A percentile compares a stretch with the other conserved stretches of the same genome.
These are phyloP conservation scores for Prionace glauca DNA, from an alignment of 2,797 vertebrate species.

Conservation along the genomic window DNA sequence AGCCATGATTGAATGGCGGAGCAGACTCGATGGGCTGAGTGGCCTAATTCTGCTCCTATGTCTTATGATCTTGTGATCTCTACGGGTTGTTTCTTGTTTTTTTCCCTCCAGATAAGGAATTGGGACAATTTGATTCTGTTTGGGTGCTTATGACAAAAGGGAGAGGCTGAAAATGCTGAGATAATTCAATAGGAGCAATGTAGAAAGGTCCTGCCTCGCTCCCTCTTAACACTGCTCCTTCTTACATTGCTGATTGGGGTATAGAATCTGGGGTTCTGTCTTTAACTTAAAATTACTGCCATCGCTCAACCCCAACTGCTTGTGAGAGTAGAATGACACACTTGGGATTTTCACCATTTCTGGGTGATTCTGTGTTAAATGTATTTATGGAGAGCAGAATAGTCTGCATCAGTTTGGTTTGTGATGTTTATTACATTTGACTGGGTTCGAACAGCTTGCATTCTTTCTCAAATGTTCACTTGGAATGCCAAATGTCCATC, in stretches of 20 bases:
- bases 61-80: too few species aligned
- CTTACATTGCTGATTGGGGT: not conserved
- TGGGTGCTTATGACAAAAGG: not conserved
- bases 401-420: not conserved
- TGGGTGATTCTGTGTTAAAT: not conserved
- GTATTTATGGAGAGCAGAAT: not conserved
- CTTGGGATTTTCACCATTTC: not conserved
- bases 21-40: too few species aligned
- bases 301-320: not conserved
- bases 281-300: not conserved
- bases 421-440: not conserved
- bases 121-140: not conserved
- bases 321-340: not conserved
- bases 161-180: not conserved
- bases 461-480: not conserved
- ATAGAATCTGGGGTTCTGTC: not conserved
- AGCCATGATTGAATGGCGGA: too few species aligned
- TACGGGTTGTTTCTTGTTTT: not conserved
- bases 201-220: not conserved
- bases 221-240: not conserved
- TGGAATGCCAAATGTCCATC: conserved; percentile 4
- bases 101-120: not conserved
- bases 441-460: not conserved
- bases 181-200: not conserved
- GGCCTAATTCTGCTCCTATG: too few species aligned